These are phyloP conservation scores for Henricia sp. DNA, from an alignment of 53 echinoderm and acorn worm species.

Conservation along the genomic window DNA sequence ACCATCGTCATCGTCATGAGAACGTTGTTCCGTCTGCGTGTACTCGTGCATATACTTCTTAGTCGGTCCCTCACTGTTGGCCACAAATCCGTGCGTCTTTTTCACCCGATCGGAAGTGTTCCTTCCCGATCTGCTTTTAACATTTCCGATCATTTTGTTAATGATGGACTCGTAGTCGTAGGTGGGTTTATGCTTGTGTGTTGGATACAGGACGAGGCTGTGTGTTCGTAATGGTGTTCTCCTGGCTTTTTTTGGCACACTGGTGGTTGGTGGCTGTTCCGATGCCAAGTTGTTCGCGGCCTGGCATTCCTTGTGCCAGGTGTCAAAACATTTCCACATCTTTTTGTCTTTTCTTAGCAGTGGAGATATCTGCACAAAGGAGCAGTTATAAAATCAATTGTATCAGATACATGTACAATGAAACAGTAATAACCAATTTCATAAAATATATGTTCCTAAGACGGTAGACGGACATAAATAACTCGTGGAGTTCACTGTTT, in stretches of 20 bases:
- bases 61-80: not conserved
- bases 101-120: not conserved
- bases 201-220: conserved; percentile 33
- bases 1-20: too few species aligned
- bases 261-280: not conserved
- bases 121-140: not conserved
- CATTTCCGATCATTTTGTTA: conserved; percentile 20
- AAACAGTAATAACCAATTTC: too few species aligned
- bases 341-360: conserved; percentile 30
- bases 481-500: too few species aligned
- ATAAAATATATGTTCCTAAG: too few species aligned
- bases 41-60: conserved; percentile 45
- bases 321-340: not conserved
- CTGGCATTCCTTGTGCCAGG: conserved; percentile 34
- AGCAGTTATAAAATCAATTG: too few species aligned
- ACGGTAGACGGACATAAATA: too few species aligned
- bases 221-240: conserved; percentile 8
- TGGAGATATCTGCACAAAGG: conserved; percentile 20
- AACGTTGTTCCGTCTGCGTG: conserved; percentile 4
- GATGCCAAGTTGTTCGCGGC: conserved; percentile 12
- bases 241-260: not conserved
- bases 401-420: too few species aligned
- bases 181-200: conserved; percentile 24
- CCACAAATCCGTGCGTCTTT: not conserved
- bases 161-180: conserved; percentile 45